Evolutionary conservation across 2,113 vertebrate genomes (phyloP).

Genomic region (Upupa epops): DNA sequence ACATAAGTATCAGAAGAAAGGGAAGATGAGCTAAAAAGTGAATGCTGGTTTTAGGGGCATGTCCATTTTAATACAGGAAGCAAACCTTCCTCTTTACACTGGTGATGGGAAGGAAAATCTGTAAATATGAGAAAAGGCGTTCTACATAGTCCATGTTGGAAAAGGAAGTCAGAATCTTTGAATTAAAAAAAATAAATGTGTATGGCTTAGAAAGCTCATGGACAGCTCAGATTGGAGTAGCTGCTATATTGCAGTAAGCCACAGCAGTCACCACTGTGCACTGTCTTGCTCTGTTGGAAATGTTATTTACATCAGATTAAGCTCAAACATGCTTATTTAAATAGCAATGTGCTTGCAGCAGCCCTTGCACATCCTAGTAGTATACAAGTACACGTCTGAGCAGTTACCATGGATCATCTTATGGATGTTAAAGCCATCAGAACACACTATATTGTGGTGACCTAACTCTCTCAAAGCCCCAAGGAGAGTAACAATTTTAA

Average conservation of each 20-base stretch:
- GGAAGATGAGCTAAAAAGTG: background rate
- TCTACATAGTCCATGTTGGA: background rate
- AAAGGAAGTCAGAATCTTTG: background rate
- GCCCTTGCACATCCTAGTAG: background rate
- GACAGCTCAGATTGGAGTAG: background rate
- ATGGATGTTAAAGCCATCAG: background rate
- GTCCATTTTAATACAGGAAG: background rate
- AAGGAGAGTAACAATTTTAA: background rate
- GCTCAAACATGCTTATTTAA: background rate
- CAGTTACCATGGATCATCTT: background rate
- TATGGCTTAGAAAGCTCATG: background rate
- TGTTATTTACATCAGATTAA: background rate
- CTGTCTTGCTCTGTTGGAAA: background rate
- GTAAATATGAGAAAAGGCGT: background rate
- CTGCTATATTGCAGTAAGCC: accelerated
- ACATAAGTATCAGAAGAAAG: background rate
- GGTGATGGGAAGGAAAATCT: background rate
- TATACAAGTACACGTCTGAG: background rate
- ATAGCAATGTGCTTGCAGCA: background rate
- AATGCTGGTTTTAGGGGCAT: background rate
- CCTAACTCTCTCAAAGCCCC: background rate
- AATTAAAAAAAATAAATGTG: background rate
- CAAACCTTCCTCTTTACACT: background rate
- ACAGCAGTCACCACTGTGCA: background rate
- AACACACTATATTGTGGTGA: background rate